Base-by-base conservation (phyloP, 2,797 vertebrate genomes). In the Cottoperca gobio region DNA sequence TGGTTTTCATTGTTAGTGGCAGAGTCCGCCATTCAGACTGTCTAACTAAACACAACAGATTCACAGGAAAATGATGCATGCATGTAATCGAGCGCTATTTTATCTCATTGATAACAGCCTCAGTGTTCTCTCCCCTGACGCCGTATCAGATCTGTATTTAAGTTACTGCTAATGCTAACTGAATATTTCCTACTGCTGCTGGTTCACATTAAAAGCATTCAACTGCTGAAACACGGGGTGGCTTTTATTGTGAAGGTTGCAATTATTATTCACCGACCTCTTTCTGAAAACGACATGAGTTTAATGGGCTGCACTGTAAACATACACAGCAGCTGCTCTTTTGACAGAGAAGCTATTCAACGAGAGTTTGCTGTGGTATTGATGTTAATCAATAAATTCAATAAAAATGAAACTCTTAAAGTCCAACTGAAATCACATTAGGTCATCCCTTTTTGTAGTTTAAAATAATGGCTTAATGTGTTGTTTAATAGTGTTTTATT, bases 151-250 rank as follows among this genome's bases (percentile, higher is more conserved):
- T 17, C 35, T 69, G 65, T 69, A 40, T 49, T 48, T 69, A 48
- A 68, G 48, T 57, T 43, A 49, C 42, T 69, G 73, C 45, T 64
- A 28, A 68, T 6, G 14, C 37, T 40, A 35, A 46, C 4, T 49
- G 28, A 69, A 42, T 43, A 69, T 53, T 37, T 65, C 66, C 49
- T 21, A 39, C 58, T 60, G 45, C 42, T 67, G 69, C 61, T 59
- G n/a, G 3, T 35, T 60, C 52, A 78, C 48, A 64, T 78, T 77
- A 70, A 78, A 73, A 60, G 31, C 39, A 42, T 68, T 50, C 31
- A 58, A 57, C 23, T 70, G 39, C 11, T 49, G 23, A 70, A 65
- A 48, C 43, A 37, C 2, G 4, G 14, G 48, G 49, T 60, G 62
- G 49, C 60, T 79, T 68, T 59, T 61, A 58, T 49, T 37, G 28